Evolutionary conservation across 2,113 vertebrate genomes (phyloP), one percentile per base, ranked within the genome.

Genomic region (Xenus cinereus): DNA sequence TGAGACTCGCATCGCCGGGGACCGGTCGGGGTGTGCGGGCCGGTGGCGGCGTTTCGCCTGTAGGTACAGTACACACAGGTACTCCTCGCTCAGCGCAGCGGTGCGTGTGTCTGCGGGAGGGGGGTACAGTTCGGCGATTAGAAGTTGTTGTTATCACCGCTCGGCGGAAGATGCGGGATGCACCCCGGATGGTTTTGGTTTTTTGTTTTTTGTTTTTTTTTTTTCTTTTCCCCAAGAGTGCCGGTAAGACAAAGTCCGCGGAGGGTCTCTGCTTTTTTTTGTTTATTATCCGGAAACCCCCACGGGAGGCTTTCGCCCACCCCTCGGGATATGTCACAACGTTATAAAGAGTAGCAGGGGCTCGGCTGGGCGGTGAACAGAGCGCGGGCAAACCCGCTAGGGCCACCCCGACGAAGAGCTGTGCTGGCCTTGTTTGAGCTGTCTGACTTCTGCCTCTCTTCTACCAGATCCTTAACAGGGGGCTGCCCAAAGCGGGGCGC

Each of bases 391-490:
- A 78, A 32, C 19, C 7, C 1, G 4, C 39, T n/a, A 1, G 21
- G 64, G 27, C 30, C 24, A n/a, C 71, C 32, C 11, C 5, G 6
- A 1, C 1, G 21, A 66, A 32, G 69, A 67, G 74, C 32, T 68
- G 23, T 1, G 12, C 64, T 19, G 53, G 46, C 85, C 62, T 22
- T 14, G 27, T 71, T 39, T 4, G 72, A 71, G 54, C 81, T 41
- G 0, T 12, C 2, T 22, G 43, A 23, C 16, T 67, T 14, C 3
- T 33, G 6, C 16, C 63, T 14, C 3, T 33, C 5, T 13, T 21
- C 23, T 7, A 1, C 2, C 51, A 11, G 35, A 3, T 4, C 26
- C 66, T 7, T 12, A 5, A 0, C 33, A 9, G 59, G 62, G 63
- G 43, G 32, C 67, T 62, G 2, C 59, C 67, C 11, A 33, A 7